These are phyloP conservation scores for Drosophila limbata DNA, from an alignment of 2,888 invertebrate genomes.

Conservation along the genomic window DNA sequence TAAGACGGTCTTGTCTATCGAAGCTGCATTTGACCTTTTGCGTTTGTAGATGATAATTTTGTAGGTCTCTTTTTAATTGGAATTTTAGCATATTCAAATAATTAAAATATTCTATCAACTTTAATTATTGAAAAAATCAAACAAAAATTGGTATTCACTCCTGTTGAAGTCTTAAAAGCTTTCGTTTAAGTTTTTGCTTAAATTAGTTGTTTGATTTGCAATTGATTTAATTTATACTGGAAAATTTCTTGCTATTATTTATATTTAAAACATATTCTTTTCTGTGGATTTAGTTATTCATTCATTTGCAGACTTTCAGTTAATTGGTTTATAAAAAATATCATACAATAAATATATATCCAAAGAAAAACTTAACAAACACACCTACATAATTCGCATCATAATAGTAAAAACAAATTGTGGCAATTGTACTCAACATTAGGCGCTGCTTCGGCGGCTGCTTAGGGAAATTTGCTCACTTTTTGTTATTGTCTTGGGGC, in stretches of 20 bases:
- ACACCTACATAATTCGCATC: conserved; percentile 11
- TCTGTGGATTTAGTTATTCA: background rate
- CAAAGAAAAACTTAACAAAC: background rate
- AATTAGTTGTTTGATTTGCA: too few species aligned
- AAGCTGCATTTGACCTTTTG: conserved; percentile 30
- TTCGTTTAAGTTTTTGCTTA: too few species aligned
- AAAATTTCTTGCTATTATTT: too few species aligned
- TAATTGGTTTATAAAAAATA: conserved; percentile 3
- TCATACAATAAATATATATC: background rate
- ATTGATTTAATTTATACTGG: too few species aligned
- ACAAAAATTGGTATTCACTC: too few species aligned
- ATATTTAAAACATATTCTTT: too few species aligned
- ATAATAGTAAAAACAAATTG: conserved; percentile 78
- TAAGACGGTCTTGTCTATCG: background rate
- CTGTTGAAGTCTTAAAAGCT: too few species aligned
- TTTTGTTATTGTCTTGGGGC: conserved; percentile 41
- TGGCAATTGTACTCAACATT: conserved; percentile 77
- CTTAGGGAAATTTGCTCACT: conserved; percentile 27
- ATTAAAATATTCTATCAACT: too few species aligned
- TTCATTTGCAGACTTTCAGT: background rate
- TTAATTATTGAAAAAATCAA: too few species aligned
- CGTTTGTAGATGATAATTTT: conserved; percentile 1
- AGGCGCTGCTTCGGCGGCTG: conserved; percentile 47
- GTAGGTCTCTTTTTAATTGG: background rate
- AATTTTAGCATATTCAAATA: background rate